Conservation (phyloP, 2,888 invertebrate species). For the Axea sp. region DNA sequence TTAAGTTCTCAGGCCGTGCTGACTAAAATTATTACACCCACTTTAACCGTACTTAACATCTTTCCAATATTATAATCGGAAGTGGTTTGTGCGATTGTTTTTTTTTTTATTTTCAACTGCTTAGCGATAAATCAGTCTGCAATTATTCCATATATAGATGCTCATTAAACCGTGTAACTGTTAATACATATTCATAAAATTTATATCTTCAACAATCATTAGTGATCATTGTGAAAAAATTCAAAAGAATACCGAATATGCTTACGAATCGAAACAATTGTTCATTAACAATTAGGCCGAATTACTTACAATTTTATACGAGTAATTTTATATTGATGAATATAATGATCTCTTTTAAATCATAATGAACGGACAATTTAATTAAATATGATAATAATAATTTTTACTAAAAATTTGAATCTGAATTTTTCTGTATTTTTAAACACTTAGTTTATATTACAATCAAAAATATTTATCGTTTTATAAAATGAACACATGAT, state of each 20-base stretch:
- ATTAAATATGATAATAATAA: too few species aligned
- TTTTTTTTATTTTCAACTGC: conserved; percentile 41
- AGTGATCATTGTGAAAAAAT: conserved; percentile 10
- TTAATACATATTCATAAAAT: conserved; percentile 23
- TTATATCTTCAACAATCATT: conserved; percentile 5
- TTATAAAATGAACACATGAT: too few species aligned
- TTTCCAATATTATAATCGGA: conserved; percentile 50
- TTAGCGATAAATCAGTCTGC: conserved; percentile 5
- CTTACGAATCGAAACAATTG: too few species aligned
- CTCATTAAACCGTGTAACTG: conserved; percentile 31
- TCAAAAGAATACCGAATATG: not conserved
- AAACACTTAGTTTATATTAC: too few species aligned
- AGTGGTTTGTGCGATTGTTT: conserved; percentile 46
- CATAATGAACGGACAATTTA: too few species aligned
- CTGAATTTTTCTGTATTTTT: too few species aligned
- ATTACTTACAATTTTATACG: too few species aligned
- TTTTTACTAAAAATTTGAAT: too few species aligned
- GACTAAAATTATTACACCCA: conserved; percentile 58
- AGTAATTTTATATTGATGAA: too few species aligned
- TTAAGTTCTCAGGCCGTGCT: conserved; percentile 51
- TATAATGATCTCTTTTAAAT: too few species aligned
- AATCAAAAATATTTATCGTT: too few species aligned
- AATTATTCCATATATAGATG: conserved; percentile 2
- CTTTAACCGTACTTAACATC: conserved; percentile 53
- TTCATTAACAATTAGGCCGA: too few species aligned